A percentile compares a stretch with the other conserved stretches of the same genome.
Conservation (phyloP, 2,113 vertebrate genomes). For the Rhadina sibilatrix region DNA sequence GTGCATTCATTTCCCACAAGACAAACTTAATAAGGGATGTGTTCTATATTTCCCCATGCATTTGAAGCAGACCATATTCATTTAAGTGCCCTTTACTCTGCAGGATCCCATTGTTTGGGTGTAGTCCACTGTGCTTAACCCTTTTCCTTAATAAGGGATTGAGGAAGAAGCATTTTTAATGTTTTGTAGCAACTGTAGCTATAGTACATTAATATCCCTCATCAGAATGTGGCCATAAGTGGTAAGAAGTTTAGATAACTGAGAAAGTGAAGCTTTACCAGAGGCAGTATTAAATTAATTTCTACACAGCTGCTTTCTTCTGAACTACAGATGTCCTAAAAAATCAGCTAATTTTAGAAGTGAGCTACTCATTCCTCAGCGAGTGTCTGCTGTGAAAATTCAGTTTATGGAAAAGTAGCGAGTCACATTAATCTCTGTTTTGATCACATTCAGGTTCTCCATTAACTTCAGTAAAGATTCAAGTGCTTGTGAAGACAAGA, state of each 20-base stretch:
- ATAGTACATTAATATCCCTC: neutral
- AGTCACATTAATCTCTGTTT: neutral
- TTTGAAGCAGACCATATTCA: neutral
- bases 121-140: neutral
- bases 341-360: conserved; percentile 34
- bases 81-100: neutral
- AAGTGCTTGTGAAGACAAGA: neutral
- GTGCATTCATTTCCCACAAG: neutral
- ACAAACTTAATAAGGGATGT: neutral
- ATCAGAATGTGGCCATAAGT: neutral
- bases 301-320: conserved; percentile 31
- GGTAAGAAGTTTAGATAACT: conserved; percentile 22
- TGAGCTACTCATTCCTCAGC: neutral
- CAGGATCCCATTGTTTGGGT: neutral
- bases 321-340: conserved; percentile 42
- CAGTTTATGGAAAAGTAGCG: neutral
- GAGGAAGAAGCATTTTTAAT: neutral
- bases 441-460: neutral
- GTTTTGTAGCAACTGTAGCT: neutral
- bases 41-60: neutral
- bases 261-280: conserved; percentile 46
- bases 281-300: conserved; percentile 44
- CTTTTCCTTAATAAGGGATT: neutral
- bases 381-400: neutral
- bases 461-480: neutral